Conservation (phyloP, 1,140 invertebrate species). For the Lineus longissimus region DNA sequence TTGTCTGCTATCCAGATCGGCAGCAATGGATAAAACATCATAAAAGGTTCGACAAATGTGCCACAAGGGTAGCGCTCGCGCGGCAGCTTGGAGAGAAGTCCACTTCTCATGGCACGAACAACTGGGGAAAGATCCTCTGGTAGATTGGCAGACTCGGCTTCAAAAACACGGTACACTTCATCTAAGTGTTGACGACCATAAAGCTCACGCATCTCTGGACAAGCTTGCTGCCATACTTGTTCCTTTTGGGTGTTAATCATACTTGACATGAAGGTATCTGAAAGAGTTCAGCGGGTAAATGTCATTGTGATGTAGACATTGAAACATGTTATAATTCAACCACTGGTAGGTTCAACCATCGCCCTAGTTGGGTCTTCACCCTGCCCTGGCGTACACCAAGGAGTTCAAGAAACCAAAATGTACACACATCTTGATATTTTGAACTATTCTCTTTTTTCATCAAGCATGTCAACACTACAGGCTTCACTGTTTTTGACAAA, state of each 20-base stretch:
- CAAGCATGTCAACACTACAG: not conserved
- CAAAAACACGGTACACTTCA: conserved; percentile 8
- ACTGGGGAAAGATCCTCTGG: conserved; percentile 42
- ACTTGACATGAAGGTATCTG: not conserved
- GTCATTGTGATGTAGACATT: not conserved
- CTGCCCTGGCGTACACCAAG: not conserved
- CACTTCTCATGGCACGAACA: conserved; percentile 42
- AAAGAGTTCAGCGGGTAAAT: not conserved
- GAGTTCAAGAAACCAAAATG: not conserved
- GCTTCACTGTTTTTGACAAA: not conserved
- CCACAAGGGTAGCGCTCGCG: conserved; percentile 42
- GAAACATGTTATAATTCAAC: not conserved
- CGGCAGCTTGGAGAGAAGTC: conserved; percentile 45
- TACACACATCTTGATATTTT: not conserved
- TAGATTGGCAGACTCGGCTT: not conserved
- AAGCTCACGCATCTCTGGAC: not conserved
- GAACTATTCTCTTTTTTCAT: not conserved
- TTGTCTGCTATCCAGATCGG: conserved; percentile 47
- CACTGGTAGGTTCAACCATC: not conserved
- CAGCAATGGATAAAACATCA: conserved; percentile 37
- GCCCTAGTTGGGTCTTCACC: not conserved
- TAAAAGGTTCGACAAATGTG: conserved; percentile 38
- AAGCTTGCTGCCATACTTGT: not conserved
- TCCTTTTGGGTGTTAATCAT: not conserved
- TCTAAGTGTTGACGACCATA: conserved; percentile 8